Evolutionary conservation across 2,113 vertebrate genomes (phyloP), one percentile per base, ranked within the genome.

Genomic region (Cyanoliseus patagonus): DNA sequence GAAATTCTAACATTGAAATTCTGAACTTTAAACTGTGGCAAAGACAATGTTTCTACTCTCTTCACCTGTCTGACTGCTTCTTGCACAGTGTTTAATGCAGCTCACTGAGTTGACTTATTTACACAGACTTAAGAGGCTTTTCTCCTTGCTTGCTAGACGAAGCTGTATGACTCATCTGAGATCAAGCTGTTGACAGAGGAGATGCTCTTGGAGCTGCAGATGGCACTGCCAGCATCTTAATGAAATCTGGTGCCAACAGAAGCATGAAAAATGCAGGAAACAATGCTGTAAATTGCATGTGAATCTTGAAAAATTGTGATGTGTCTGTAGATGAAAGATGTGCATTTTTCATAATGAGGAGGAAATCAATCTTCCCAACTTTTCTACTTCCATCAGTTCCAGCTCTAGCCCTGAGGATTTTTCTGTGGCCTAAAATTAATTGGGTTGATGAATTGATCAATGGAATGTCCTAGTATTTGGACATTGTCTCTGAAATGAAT

Each of bases 181-280:
- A 94, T 94, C 96, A 96, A 96, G 88, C 90, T 95, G 79, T 94
- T 93, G 82, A 95, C 61, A 90, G 85, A 92, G 63, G 92, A 95
- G 88, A 67, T 90, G 79, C 75, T 96, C 79, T 90, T 67, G 76
- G 82, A 94, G 76, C 75, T 96, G 70, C 95, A 96, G 93, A 88
- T 93, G 93, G 91, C 75, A 96, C 67, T 96, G 80, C 93, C 90
- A 95, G 93, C 88, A 92, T 91, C 84, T 79, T 91, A 89, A 94
- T 93, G 87, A 94, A 93, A 95, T 41, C 44, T 46, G 12, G n/a
- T 93, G 94, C 85, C 92, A 90, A 88, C 46, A 39, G 72, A 93
- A 90, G 63, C 74, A 80, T 88, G 68, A 92, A 94, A 93, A 88
- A 88, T 90, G 41, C 83, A 93, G 79, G 83, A 90, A 93, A 94